Base-by-base conservation (phyloP, 2,888 invertebrate genomes). In the Xestia c-nigrum region DNA sequence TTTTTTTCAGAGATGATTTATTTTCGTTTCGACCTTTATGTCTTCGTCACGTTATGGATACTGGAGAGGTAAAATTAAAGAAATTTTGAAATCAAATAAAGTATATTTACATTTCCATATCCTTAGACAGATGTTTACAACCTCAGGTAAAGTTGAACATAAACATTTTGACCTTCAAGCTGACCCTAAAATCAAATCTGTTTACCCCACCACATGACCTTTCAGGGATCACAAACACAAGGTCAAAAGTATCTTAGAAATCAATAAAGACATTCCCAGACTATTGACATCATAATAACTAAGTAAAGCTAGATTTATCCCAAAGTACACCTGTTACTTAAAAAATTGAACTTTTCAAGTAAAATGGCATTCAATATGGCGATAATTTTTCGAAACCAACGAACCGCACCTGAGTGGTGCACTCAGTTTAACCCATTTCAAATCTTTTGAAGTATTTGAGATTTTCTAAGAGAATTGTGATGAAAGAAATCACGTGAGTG, bases 241-340 rank as follows among this genome's bases (percentile, higher is more conserved):
- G 52, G 59, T 71, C 67, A 74, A 71, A 57, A 3, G n/a, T 55
- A 1, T 21, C 46, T n/a, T 38, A 57, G 19, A 46, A 46, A 75
- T 72, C 59, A 47, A 64, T 68, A n/a, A 50, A 68, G 5, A 61
- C 14, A 68, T 72, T 70, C 14, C n/a, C 46, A 63, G 73, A 47
- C 24, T 43, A 24, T 74, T 74, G 71, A 65, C 74, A 72, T 80
- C 52, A 68, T 64, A 81, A 68, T 52, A 76, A 52, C 7, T 3
- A 19, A n/a, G 55, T 76, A 73, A 65, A 81, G 5, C 21, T 21
- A 68, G 73, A 76, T 68, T 69, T 70, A 82, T 68, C 43, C 46
- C 46, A n/a, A 74, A 82, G 66, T 38, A 65, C 77, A 81, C 85
- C 85, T 81, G 85, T 31, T 77, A 81, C 73, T 81, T 67, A 55